Conservation (phyloP, 1,140 invertebrate genomes). For the Drosophila kohkoa region DNA sequence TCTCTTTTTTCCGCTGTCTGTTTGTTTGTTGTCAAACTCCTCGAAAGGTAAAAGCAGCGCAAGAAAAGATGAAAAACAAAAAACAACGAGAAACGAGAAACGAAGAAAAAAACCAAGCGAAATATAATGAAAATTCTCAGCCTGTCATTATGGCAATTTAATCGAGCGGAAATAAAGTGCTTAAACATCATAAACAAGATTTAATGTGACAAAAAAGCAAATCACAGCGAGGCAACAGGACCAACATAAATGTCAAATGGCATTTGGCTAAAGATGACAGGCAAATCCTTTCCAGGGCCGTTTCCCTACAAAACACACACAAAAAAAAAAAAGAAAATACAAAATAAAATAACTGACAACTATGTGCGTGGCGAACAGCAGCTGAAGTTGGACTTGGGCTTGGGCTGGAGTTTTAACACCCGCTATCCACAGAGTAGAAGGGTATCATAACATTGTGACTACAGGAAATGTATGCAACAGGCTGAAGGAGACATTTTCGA, state of each 20-base stretch:
- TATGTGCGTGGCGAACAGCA: slow-evolving; percentile 12
- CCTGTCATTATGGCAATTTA: slow-evolving; percentile 74
- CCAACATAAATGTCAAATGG: slow-evolving; percentile 75
- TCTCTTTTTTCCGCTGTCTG: not conserved
- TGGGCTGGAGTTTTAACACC: not conserved
- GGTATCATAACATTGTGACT: no score
- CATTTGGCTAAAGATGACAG: slow-evolving; percentile 69
- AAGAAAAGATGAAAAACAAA: slow-evolving; percentile 11
- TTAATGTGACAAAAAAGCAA: slow-evolving; percentile 82
- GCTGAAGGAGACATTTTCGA: no score
- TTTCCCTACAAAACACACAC: not conserved
- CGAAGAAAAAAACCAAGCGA: not conserved
- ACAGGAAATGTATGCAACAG: no score
- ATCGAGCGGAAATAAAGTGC: slow-evolving; percentile 79
- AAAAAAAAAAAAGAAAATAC: not conserved
- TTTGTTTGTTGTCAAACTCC: not conserved
- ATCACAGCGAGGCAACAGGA: slow-evolving; percentile 58
- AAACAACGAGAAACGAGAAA: slow-evolving; percentile 1
- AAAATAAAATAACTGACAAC: slow-evolving; percentile 3
- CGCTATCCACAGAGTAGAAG: no score
- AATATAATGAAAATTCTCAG: slow-evolving; percentile 40
- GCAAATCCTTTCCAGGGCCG: slow-evolving; percentile 41
- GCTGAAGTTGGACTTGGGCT: not conserved
- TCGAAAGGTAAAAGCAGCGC: slow-evolving; percentile 26
- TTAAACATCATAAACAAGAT: slow-evolving; percentile 80